Conservation (phyloP, 2,797 vertebrate genomes). For the Myripristis murdjan region DNA sequence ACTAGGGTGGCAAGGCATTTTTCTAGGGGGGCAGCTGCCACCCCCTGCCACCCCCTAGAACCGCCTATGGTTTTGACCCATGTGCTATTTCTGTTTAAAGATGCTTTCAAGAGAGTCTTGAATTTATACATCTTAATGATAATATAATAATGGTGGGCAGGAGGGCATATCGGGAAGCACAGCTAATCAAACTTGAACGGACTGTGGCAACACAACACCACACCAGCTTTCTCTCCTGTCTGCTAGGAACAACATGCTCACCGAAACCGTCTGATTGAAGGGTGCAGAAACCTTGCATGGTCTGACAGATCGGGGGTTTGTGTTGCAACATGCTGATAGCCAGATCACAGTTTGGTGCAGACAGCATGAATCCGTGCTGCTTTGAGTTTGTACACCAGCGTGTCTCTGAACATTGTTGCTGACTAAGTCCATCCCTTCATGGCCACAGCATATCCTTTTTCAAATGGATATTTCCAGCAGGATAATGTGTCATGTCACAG, state of each 20-base stretch:
- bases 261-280: constrained; percentile 25
- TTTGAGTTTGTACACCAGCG: background rate
- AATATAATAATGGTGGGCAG: constrained; percentile 37
- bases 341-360: constrained; percentile 24
- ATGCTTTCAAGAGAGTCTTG: too few species aligned
- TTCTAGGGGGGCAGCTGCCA: too few species aligned
- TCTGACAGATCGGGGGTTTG: constrained; percentile 29
- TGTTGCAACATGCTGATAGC: constrained; percentile 26
- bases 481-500: constrained; percentile 31
- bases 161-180: constrained; percentile 65
- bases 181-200: constrained; percentile 76
- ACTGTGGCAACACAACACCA: too few species aligned
- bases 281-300: constrained; percentile 26
- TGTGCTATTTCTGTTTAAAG: too few species aligned
- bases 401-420: too few species aligned
- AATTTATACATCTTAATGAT: too few species aligned
- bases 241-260: constrained; percentile 60
- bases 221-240: constrained; percentile 62
- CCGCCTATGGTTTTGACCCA: too few species aligned
- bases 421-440: background rate
- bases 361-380: background rate
- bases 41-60: too few species aligned
- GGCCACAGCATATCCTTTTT: background rate
- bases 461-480: constrained; percentile 8
- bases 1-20: too few species aligned